Conservation (phyloP, 2,888 invertebrate species). For the Carabus problematicus region DNA sequence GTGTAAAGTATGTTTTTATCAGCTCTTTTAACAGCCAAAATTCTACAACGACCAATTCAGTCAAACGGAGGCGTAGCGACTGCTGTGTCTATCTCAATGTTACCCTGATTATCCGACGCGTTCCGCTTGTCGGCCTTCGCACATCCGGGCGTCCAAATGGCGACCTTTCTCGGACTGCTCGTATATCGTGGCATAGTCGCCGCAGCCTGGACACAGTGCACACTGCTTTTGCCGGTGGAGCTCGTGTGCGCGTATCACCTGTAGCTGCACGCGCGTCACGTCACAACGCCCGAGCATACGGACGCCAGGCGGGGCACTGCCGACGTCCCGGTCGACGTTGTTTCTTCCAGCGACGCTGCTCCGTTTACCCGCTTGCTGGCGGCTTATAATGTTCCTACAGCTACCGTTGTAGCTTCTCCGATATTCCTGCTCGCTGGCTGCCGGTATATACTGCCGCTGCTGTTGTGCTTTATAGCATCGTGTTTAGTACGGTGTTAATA, state of each 20-base stretch:
- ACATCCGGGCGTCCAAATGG: no score
- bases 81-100: no score
- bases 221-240: background rate
- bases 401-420: background rate
- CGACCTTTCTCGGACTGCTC: no score
- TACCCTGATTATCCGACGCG: no score
- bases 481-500: no score
- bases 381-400: slow-evolving; percentile 12
- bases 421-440: background rate
- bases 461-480: no score
- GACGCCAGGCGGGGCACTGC: slow-evolving; percentile 8
- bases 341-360: no score
- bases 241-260: slow-evolving; percentile 5
- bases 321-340: slow-evolving; percentile 3
- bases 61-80: no score
- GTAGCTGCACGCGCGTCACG: background rate
- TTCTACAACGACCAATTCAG: no score
- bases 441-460: background rate
- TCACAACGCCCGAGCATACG: slow-evolving; percentile 3
- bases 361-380: background rate
- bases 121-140: no score
- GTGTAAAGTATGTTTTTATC: no score
- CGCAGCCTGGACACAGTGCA: background rate
- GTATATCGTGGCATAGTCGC: background rate
- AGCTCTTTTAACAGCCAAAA: no score